Base-by-base conservation (phyloP, 2,113 vertebrate species). In the Taurulus bubalis region DNA sequence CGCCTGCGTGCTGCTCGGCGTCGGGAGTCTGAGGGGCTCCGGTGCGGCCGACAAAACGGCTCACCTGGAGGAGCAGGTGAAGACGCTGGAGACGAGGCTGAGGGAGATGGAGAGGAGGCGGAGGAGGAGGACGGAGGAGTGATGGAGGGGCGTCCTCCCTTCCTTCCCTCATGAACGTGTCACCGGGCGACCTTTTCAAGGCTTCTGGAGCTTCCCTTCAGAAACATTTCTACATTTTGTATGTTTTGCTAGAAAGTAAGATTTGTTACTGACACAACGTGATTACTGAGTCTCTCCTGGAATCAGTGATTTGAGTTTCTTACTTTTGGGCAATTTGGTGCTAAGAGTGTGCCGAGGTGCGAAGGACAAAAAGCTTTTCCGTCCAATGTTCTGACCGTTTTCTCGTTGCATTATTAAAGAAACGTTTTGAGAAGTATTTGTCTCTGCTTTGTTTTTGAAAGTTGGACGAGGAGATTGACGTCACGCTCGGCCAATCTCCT, bases 61-160 rank as follows among this genome's bases (percentile, higher is more conserved):
- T 28, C 85, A 76, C 9, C 81, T 95, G 47, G 92, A 94, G 71
- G 36, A 90, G 62, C 91, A 94, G 71, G 75, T 94, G 72, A 90
- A 72, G 82, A 18, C 62, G 51, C 69, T 95, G 83, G 91, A 95
- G 85, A 89, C 55, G 56, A 82, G 89, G 8, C 67, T 95, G 16
- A 75, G 56, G 69, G 91, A 94, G 28, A 81, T 94, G 84, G 94
- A 95, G 84, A 24, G 56, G 49, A 85, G 80, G 84, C 90, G 59
- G 28, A 90, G 71, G 85, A 91, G 59, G 28, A 90, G 68, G 64
- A 89, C 76, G 18, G 81, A 90, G 15, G 89, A 91, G 67, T 90
- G 78, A 91, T 8, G 49, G 49, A 2, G 24, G 32, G 6, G 30
- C 2, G 20, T 18, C 14, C 1, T 26, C 36, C 10, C 32, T 59